Base-by-base conservation (phyloP, 2,113 vertebrate species). In the Dipodomys spectabilis region DNA sequence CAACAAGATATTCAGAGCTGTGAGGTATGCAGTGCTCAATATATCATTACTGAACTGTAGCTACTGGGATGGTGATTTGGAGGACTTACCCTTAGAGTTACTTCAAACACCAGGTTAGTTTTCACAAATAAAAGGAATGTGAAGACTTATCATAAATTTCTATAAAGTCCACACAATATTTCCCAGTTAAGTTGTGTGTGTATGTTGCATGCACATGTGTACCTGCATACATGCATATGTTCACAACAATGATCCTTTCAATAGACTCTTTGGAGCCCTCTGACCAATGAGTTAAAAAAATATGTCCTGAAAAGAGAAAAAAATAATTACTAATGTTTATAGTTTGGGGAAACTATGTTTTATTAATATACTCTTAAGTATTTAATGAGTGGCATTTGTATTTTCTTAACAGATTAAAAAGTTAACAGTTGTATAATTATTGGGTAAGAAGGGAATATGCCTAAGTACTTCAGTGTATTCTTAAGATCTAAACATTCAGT, bases 401-500 rank as follows among this genome's bases (percentile, higher is more conserved):
- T 94, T 62, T 71, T 44, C 5, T 77, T 82, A 85, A 60, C 5
- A 77, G 64, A 53, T 67, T 53, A 82, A 77, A 88, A 86, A 2
- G 7, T 90, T 74, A 69, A 6, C 49, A 78, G 8, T 62, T 74
- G 62, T 78, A 72, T 82, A 32, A 78, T 64, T 77, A 65, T 73
- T 45, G 30, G 1, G 4, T 10, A 18, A 8, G 53, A 57, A 2
- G 60, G 23, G 2, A 44, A 13, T 60, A 71, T 69, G 39, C 28
- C 27, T 35, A 92, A 83, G 80, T 25, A 22, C 77, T 92, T 92
- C 68, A 88, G 67, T 49, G 6, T 71, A 35, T 35, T 78, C 90
- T 93, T 88, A 80, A 86, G 27, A 88, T 57, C 20, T 12, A 91
- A 90, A 84, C 6, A 22, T 85, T 85, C 71, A 68, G 53, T 57